Evolutionary conservation across 1,140 invertebrate species (phyloP), one percentile per base, ranked within the genome.

Genomic region (Bombus balteatus): DNA sequence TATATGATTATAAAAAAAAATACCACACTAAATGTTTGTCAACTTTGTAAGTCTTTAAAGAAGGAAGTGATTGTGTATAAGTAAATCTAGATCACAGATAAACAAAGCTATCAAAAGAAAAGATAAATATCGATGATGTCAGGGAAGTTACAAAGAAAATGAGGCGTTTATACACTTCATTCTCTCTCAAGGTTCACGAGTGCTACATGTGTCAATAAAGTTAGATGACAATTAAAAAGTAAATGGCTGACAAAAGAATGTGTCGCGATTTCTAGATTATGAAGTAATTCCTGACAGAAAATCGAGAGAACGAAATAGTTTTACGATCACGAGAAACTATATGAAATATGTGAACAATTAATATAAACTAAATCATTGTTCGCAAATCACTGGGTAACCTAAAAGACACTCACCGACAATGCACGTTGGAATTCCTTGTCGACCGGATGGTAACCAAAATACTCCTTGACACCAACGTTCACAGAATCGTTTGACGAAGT

Each of bases 341-440:
- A 32, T 37, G 18, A 39, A 12, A 18, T 25, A 0, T 28, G 53
- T 37, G 22, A 0, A 22, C 22, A 34, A 43, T 43, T 22, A 15
- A 53, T 10, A 53, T 9, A 9, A 41, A 28, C 13, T 1, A 12
- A 28, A 47, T 6, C 22, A 39, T 37, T 9, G 13, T 18, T 47
- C 22, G 22, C 37, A 62, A 47, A 57, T 47, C 12, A 32, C 57
- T 3, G 13, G 10, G 5, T 87, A 87, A 87, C 82, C 86, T 87
- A 70, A 79, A 87, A 77, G 15, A n/a, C 53, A 74, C 86, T 87
- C 70, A 87, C 86, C 82, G 18, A 65, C 68, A 32, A 37, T 74
- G 39, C n/a, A 68, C 41, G 41, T 62, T 74, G 59, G 43, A 70
- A 75, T 86, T 39, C 34, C 13, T 57, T n/a, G 25, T 47, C 25